phyloP scores from a whole-genome alignment of 2,888 invertebrate species.

The Ophraella communa region DNA sequence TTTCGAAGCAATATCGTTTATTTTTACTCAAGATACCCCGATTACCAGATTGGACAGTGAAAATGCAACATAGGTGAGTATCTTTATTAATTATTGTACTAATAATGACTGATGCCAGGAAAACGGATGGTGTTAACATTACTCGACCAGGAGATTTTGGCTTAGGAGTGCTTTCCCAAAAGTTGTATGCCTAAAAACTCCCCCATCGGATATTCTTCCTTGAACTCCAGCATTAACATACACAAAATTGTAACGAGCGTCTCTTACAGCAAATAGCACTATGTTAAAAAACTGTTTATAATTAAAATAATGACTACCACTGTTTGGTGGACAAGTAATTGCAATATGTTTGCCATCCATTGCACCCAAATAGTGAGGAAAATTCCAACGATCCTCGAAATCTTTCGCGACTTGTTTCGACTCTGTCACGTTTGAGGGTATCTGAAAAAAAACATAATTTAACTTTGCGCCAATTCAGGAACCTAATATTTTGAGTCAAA shows the following conservation, averaged over 20 bases:
- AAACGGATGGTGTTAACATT: too few relatives aligned
- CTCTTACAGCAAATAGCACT: background rate
- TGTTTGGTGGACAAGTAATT: background rate
- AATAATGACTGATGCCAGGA: background rate
- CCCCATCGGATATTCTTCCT: background rate
- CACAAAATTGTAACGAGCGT: background rate
- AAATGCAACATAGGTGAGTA: constrained; percentile 11
- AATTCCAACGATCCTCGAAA: background rate
- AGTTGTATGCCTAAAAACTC: too few relatives aligned
- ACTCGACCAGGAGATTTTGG: too few relatives aligned
- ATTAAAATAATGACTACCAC: background rate
- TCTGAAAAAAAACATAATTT: too few relatives aligned
- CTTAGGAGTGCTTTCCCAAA: too few relatives aligned
- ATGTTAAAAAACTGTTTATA: background rate
- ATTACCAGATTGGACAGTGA: constrained; percentile 8
- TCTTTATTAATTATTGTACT: constrained; percentile 1
- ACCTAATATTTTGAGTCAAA: too few relatives aligned
- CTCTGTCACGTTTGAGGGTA: too few relatives aligned
- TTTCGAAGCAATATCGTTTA: constrained; percentile 41
- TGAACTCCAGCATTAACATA: background rate
- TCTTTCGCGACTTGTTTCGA: background rate
- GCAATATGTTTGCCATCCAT: constrained; percentile 1
- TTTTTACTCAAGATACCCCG: constrained; percentile 37
- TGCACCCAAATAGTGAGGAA: background rate
- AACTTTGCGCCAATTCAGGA: too few relatives aligned